These are phyloP conservation scores for Cichladusa arquata DNA, from an alignment of 2,113 vertebrate genomes.

Conservation along the genomic window DNA sequence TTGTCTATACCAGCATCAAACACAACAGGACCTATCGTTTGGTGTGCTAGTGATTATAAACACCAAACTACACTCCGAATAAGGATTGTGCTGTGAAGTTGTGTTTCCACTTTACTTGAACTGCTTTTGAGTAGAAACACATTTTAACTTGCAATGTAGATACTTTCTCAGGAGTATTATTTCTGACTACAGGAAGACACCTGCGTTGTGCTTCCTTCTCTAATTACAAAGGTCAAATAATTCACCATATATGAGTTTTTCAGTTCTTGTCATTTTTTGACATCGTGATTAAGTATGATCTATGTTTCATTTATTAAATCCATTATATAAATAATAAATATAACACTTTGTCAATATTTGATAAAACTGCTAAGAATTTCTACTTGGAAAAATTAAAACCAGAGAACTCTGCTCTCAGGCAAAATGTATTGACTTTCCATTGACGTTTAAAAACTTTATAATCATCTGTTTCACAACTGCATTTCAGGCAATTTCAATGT, in stretches of 20 bases:
- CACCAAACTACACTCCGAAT: background rate
- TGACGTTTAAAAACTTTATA: background rate
- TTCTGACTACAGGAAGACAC: constrained; percentile 65
- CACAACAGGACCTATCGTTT: background rate
- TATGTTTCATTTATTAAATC: constrained; percentile 51
- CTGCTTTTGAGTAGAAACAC: constrained; percentile 66
- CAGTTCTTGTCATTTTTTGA: constrained; percentile 33
- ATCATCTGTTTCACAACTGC: background rate
- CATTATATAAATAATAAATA: constrained; percentile 65
- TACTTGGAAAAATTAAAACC: background rate
- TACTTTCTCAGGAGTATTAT: constrained; percentile 49
- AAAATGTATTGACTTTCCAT: constrained; percentile 2
- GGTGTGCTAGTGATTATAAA: constrained; percentile 41
- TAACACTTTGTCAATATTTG: constrained; percentile 34
- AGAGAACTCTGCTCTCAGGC: background rate
- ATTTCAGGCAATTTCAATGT: constrained; percentile 1
- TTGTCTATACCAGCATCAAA: constrained; percentile 41
- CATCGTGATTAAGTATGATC: constrained; percentile 54
- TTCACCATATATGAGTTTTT: constrained; percentile 27
- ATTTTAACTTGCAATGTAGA: constrained; percentile 6
- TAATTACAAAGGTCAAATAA: constrained; percentile 61
- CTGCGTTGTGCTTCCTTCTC: constrained; percentile 54
- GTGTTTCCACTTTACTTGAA: constrained; percentile 53
- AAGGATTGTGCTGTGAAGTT: background rate
- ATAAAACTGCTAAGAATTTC: constrained; percentile 42